Conservation (phyloP, 2,113 vertebrate genomes). For the Mesitornis unicolor region DNA sequence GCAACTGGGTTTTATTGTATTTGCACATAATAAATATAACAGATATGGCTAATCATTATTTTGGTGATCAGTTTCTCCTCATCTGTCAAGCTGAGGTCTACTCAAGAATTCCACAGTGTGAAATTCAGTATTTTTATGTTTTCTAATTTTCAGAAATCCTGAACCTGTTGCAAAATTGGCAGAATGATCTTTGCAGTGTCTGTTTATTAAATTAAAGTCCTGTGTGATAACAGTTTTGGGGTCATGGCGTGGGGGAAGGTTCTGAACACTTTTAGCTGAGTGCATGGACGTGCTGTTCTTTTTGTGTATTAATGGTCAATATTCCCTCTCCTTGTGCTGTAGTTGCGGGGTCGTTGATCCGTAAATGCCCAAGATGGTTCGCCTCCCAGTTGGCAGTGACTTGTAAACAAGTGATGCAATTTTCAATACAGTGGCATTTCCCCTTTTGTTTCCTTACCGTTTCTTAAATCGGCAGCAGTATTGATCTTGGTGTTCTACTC, state of each 20-base stretch:
- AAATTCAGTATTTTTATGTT: neutral
- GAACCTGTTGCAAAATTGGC: neutral
- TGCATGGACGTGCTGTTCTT: neutral
- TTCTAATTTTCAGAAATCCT: neutral
- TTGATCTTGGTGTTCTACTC: neutral
- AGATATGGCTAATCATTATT: neutral
- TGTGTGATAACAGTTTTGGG: neutral
- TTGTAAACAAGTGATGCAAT: conserved; percentile 7
- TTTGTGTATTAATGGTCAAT: neutral
- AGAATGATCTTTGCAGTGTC: neutral
- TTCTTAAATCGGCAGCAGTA: neutral
- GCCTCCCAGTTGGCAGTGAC: neutral
- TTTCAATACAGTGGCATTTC: neutral
- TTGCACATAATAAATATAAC: neutral
- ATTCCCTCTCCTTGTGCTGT: neutral
- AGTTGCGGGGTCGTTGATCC: neutral
- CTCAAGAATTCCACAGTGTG: neutral
- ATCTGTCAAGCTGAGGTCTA: neutral
- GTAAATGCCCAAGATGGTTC: neutral
- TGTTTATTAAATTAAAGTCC: neutral
- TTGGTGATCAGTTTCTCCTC: neutral
- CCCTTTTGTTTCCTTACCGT: neutral
- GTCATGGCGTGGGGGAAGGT: neutral
- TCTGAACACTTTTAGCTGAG: neutral
- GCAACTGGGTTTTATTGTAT: neutral